These are phyloP conservation scores for Yoshiicerus persimilis DNA, from an alignment of 1,140 invertebrate genomes.

Conservation along the genomic window DNA sequence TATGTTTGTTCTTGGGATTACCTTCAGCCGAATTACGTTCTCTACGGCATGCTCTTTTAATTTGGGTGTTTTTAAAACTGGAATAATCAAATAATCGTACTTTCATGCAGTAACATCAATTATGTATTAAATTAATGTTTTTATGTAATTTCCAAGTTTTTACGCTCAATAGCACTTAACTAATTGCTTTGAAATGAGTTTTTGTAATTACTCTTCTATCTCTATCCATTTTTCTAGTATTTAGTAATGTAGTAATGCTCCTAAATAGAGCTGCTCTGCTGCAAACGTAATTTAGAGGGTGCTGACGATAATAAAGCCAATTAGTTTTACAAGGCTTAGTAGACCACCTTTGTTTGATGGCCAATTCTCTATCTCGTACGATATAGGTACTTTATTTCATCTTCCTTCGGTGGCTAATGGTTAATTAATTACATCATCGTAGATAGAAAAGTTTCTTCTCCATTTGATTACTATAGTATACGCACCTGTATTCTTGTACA, in stretches of 20 bases:
- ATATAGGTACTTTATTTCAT: background rate
- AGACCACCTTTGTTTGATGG: too few relatives aligned
- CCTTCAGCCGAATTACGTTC: background rate
- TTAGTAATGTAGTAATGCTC: background rate
- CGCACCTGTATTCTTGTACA: too few relatives aligned
- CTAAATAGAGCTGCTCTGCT: too few relatives aligned
- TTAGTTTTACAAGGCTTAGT: too few relatives aligned
- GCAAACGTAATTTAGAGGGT: too few relatives aligned
- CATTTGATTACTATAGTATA: too few relatives aligned
- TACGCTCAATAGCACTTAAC: background rate
- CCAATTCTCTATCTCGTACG: too few relatives aligned
- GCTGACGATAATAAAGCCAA: too few relatives aligned
- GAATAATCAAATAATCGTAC: background rate
- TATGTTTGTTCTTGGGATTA: background rate
- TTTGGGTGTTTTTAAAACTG: background rate
- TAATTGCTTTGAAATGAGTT: background rate
- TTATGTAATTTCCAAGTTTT: background rate
- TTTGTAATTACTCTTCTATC: background rate
- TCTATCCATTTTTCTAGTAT: background rate
- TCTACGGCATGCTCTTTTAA: background rate
- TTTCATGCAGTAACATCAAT: too few relatives aligned
- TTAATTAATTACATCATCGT: background rate
- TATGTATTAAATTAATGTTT: too few relatives aligned
- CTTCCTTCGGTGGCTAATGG: background rate
- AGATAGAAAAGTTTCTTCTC: too few relatives aligned